Base-by-base conservation (phyloP, 2,113 vertebrate species). In the Peromyscus californicus region DNA sequence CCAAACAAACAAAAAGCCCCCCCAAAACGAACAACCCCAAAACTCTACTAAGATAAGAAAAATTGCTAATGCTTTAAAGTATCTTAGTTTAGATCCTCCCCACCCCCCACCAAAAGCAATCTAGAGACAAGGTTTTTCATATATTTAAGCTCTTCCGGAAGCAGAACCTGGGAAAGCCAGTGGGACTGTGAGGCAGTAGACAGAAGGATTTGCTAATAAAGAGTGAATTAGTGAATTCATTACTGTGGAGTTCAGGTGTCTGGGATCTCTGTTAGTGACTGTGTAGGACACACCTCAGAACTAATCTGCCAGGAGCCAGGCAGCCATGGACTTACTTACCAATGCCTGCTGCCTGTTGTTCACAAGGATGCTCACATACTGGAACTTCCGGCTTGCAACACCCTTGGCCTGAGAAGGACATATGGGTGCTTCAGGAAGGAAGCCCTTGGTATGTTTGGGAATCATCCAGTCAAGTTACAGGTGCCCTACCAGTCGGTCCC, bases 51-150 rank as follows among this genome's bases (percentile, higher is more conserved):
- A 8, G 74, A 88, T 54, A 65, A 79, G 93, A 88, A 63, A 91
- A 89, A 86, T n/a, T 92, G 33, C 59, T 65, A 90, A 11, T 33
- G 75, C 15, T 63, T 67, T 65, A 72, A 80, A 57, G 45, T 76
- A 72, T 90, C 72, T 92, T 83, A 22, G 2, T 95, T 92, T 95
- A 24, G 54, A 79, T 54, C 63, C 45, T 48, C n/a, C 7, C 51
- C 51, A 1, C 1, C 13, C 12, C 54, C 24, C 2, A 36, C 67
- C 61, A 9, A 26, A 57, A 94, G 39, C 21, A 88, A 87, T 93
- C 26, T 36, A 31, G 24, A 90, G 22, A 74, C 16, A 84, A 94
- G 33, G 36, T 31, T 82, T 95, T 92, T 90, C 63, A 63, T 61
- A 39, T 12, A 67, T 13, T 12, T 59, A 24, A 95, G 24, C 19